Evolutionary conservation across 1,140 invertebrate genomes (phyloP).

Genomic region (Phymorhynchus buccinoides): DNA sequence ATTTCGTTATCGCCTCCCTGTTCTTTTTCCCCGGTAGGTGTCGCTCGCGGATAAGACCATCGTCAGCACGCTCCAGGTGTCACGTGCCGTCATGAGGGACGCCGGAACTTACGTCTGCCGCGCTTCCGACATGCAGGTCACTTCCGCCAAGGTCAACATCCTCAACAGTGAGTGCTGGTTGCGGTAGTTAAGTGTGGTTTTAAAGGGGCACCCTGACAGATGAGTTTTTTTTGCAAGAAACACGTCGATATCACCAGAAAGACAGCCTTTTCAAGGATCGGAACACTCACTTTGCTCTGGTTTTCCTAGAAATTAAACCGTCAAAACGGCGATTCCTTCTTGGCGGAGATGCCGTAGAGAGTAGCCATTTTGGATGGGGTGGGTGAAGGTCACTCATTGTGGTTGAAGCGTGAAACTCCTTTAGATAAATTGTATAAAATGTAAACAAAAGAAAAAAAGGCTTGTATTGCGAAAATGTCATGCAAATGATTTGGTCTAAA

Average conservation of each 20-base stretch:
- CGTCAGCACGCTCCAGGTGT: conserved; percentile 52
- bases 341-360: too few species aligned
- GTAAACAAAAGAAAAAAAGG: neutral
- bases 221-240: too few species aligned
- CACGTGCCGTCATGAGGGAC: conserved; percentile 50
- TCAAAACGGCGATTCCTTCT: too few species aligned
- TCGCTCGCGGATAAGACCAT: conserved; percentile 54
- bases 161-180: conserved; percentile 60
- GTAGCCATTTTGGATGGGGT: too few species aligned
- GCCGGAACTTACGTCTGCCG: conserved; percentile 62
- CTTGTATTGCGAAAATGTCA: too few species aligned
- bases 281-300: too few species aligned
- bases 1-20: neutral
- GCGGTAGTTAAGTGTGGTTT: neutral
- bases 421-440: neutral
- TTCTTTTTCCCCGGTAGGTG: conserved; percentile 27
- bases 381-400: too few species aligned
- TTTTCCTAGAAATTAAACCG: too few species aligned
- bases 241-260: too few species aligned
- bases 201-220: too few species aligned
- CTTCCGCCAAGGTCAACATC: conserved; percentile 59
- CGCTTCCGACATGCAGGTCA: conserved; percentile 59
- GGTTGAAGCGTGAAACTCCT: neutral
- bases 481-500: neutral
- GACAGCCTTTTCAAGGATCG: too few species aligned